Conservation (phyloP, 2,888 invertebrate species). For the Zele albiditarsus region DNA sequence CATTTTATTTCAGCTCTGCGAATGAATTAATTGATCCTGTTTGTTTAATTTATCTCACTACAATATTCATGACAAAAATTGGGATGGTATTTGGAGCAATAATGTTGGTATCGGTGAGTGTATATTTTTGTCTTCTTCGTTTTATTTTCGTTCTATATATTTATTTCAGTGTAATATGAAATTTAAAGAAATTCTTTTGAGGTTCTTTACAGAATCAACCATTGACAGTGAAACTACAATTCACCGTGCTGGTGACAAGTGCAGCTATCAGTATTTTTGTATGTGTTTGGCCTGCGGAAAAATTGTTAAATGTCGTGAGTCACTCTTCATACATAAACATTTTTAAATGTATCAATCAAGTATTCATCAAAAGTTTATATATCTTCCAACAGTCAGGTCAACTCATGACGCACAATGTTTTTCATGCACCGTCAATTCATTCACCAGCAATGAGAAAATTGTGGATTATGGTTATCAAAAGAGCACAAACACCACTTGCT, state of each 20-base stretch:
- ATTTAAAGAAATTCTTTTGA: background rate
- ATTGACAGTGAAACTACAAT: constrained; percentile 39
- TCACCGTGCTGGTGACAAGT: constrained; percentile 28
- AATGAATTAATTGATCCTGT: constrained; percentile 37
- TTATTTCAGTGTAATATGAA: background rate
- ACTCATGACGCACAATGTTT: background rate
- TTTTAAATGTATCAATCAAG: background rate
- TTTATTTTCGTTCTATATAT: background rate
- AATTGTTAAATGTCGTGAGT: constrained; percentile 48
- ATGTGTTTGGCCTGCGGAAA: constrained; percentile 47
- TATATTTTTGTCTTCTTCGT: background rate
- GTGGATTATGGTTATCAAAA: constrained; percentile 25
- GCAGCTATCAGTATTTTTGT: constrained; percentile 41
- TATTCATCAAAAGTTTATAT: background rate
- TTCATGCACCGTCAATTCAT: constrained; percentile 28
- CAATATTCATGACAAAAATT: constrained; percentile 29
- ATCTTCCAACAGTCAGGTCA: background rate
- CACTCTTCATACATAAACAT: background rate
- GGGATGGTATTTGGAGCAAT: constrained; percentile 51
- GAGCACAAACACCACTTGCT: constrained; percentile 48
- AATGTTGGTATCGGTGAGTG: constrained; percentile 42
- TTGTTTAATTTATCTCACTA: constrained; percentile 43
- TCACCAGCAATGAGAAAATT: constrained; percentile 29
- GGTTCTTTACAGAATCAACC: constrained; percentile 41
- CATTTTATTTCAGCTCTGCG: constrained; percentile 33